Conservation (phyloP, 2,888 invertebrate genomes). For the Cheilosia soror region DNA sequence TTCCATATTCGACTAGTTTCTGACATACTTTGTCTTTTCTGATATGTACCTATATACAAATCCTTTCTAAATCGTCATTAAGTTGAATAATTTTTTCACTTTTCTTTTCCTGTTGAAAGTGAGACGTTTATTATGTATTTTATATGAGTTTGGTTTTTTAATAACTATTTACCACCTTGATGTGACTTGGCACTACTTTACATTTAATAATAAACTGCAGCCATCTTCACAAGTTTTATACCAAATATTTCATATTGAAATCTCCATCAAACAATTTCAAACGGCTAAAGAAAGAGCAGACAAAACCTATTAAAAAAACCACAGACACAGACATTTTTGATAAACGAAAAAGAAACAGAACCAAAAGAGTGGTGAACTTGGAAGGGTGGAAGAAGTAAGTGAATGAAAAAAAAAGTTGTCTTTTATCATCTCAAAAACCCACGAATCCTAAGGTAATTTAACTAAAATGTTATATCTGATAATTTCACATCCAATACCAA, state of each 20-base stretch:
- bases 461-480: background rate
- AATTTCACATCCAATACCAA: background rate
- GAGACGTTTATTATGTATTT: no score
- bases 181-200: slow-evolving; percentile 24
- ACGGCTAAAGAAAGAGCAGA: slow-evolving; percentile 56
- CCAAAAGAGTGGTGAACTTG: slow-evolving; percentile 68
- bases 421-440: slow-evolving; percentile 43
- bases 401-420: slow-evolving; percentile 50
- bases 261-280: slow-evolving; percentile 16
- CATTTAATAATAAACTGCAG: background rate
- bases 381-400: slow-evolving; percentile 69
- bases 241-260: background rate
- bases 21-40: no score
- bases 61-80: no score
- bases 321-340: slow-evolving; percentile 14
- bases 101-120: no score
- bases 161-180: background rate
- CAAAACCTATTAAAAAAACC: slow-evolving; percentile 42
- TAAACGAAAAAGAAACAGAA: slow-evolving; percentile 45
- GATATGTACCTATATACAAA: no score
- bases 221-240: slow-evolving; percentile 45
- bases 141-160: no score
- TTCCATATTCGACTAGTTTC: no score
- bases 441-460: slow-evolving; percentile 51
- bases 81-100: no score